These are phyloP conservation scores for Myrmecophaga tridactyla DNA, from an alignment of 2,113 vertebrate genomes.

Conservation along the genomic window DNA sequence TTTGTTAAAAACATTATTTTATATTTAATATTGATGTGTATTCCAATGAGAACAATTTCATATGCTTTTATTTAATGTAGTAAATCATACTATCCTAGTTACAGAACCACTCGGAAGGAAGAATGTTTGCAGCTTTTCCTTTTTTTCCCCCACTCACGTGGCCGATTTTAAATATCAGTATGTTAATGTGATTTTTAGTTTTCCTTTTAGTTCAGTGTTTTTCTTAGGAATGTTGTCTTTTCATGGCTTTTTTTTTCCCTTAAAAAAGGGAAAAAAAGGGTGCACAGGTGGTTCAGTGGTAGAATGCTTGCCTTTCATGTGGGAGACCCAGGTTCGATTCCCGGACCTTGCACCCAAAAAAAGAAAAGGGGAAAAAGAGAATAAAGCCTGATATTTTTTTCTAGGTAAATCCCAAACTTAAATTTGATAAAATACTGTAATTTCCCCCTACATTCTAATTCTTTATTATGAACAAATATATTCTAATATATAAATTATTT, in stretches of 20 bases:
- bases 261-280: too few relatives aligned
- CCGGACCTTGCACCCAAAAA: too few relatives aligned
- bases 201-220: neutral
- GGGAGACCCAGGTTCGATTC: too few relatives aligned
- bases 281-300: too few relatives aligned
- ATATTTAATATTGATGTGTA: neutral
- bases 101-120: constrained; percentile 7
- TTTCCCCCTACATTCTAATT: neutral
- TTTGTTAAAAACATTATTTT: neutral
- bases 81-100: constrained; percentile 29
- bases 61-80: constrained; percentile 4
- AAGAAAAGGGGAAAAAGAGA: neutral
- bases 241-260: neutral
- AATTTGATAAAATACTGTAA: constrained; percentile 22
- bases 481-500: constrained; percentile 5
- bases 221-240: neutral
- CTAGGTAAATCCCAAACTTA: constrained; percentile 2
- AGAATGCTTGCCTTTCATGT: too few relatives aligned
- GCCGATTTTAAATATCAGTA: constrained; percentile 31
- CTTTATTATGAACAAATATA: neutral
- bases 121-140: neutral
- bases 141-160: neutral
- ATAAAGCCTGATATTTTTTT: neutral
- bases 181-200: neutral
- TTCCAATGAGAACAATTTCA: neutral